Evolutionary conservation across 1,140 invertebrate species (phyloP), one percentile per base, ranked within the genome.

Genomic region (Drosophila pectinifera): DNA sequence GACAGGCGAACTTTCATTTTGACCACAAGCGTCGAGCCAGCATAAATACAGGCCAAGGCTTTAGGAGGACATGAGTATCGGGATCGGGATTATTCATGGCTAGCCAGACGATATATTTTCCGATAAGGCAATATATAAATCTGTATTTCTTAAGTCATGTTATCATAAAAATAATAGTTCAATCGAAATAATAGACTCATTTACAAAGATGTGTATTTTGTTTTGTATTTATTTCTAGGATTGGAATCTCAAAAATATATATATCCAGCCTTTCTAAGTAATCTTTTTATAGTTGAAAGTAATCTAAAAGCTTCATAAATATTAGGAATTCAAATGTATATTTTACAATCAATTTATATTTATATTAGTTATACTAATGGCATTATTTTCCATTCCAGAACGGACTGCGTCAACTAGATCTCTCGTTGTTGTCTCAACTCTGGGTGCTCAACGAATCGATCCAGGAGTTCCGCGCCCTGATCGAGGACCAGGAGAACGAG

Each of bases 401-500:
- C 82, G 96, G 96, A 76, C 93, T 98, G n/a, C 94, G 97, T 26
- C 96, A 98, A 92, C 85, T 97, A 91, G 97, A 98, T 92, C 94
- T 98, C 54, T 97, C 96, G 1, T 92, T 98, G 39, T 93, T 98
- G 13, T 97, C 96, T 8, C 97, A 98, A 93, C 93, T 98, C 61
- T 97, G 96, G 96, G 95, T 96, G 0, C 93, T 98, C 14, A 97
- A 97, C 91, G 96, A 98, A 91, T 96, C 96, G 1, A 97, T 98
- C 90, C 96, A 97, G 80, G 96, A 97, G 72, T 97, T 97, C 93
- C 95, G 97, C n/a, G 94, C 95, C 48, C 93, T 96, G 39, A 91
- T 96, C 43, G 95, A 96, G 82, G 95, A 95, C 7, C 94, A 95
- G 73, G 94, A 94, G 55, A 94, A 82, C 41, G 83, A 88, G 38